A percentile compares a stretch with the other conserved stretches of the same genome.
phyloP scores from a whole-genome alignment of 2,113 vertebrate species.

The Oryzias curvinotus region DNA sequence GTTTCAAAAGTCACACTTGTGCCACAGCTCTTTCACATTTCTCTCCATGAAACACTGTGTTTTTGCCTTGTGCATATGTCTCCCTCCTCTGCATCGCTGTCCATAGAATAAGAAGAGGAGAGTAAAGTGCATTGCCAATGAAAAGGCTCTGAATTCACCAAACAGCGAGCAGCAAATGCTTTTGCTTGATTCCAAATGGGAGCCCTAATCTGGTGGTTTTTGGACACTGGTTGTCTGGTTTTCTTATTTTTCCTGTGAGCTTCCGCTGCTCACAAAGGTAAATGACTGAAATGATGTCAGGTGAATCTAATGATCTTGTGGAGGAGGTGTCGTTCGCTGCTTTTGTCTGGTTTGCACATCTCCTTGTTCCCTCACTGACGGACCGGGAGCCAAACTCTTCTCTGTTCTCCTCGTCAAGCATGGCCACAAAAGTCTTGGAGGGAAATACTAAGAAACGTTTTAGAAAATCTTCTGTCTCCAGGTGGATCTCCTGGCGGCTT shows the following conservation, averaged over 20 bases:
- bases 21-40: slow-evolving; percentile 72
- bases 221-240: slow-evolving; percentile 15
- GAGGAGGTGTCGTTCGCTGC: slow-evolving; percentile 44
- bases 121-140: slow-evolving; percentile 78
- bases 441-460: slow-evolving; percentile 55
- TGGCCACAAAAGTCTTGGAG: slow-evolving; percentile 45
- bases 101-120: slow-evolving; percentile 66
- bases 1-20: slow-evolving; percentile 73
- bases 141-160: slow-evolving; percentile 62
- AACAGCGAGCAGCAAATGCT: slow-evolving; percentile 68
- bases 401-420: slow-evolving; percentile 42
- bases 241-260: slow-evolving; percentile 32
- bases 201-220: slow-evolving; percentile 44
- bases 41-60: slow-evolving; percentile 66
- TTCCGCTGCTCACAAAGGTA: slow-evolving; percentile 41
- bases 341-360: slow-evolving; percentile 26
- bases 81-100: slow-evolving; percentile 58
- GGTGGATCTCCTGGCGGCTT: slow-evolving; percentile 14
- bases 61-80: slow-evolving; percentile 75
- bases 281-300: slow-evolving; percentile 50
- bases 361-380: slow-evolving; percentile 22
- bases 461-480: slow-evolving; percentile 28
- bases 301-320: slow-evolving; percentile 43
- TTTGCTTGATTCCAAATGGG: slow-evolving; percentile 44
- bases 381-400: slow-evolving; percentile 19